These are phyloP conservation scores for Virgularia gustaviana DNA, from an alignment of 92 coral and sea anemone species.

Conservation along the genomic window DNA sequence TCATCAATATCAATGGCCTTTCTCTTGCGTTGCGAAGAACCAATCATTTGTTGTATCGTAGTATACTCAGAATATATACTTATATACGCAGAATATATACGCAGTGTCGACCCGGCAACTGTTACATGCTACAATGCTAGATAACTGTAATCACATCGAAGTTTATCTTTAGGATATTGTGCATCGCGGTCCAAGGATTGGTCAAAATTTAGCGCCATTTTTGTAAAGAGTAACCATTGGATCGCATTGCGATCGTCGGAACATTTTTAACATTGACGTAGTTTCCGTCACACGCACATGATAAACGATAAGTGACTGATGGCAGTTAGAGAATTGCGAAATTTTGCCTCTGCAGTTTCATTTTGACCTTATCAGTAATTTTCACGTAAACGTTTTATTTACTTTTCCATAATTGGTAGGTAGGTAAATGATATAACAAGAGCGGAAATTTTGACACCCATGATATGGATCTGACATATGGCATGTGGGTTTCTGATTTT, in stretches of 20 bases:
- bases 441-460: too few relatives aligned
- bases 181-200: background rate
- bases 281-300: background rate
- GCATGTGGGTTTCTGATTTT: background rate
- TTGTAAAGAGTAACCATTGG: background rate
- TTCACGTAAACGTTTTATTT: too few relatives aligned
- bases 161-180: background rate
- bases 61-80: background rate
- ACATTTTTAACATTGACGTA: background rate
- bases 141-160: background rate
- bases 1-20: slow-evolving; percentile 9
- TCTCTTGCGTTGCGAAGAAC: slow-evolving; percentile 6
- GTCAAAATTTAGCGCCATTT: slow-evolving; percentile 13
- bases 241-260: background rate
- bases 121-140: background rate
- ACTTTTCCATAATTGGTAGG: too few relatives aligned
- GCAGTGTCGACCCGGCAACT: background rate
- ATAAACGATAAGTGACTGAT: background rate
- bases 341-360: too few relatives aligned
- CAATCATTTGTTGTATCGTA: background rate
- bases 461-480: too few relatives aligned
- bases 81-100: background rate
- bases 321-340: too few relatives aligned
- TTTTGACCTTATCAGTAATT: too few relatives aligned
- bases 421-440: too few relatives aligned